These are phyloP conservation scores for Aurelia coerulea DNA, from an alignment of 30 jellyfish, hydroid and myxozoan species.

Conservation along the genomic window DNA sequence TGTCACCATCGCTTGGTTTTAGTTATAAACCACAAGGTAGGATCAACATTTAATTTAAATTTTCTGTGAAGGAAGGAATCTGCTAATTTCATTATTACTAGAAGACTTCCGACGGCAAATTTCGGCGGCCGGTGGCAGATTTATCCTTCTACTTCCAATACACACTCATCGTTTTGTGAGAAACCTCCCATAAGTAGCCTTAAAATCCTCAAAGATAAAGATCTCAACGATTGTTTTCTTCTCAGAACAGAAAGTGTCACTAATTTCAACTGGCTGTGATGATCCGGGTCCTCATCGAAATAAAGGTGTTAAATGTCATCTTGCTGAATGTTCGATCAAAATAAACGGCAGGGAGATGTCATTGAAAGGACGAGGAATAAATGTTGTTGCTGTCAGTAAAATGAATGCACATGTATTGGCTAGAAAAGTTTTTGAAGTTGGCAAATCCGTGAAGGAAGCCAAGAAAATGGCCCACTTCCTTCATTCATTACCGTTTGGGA, in stretches of 20 bases:
- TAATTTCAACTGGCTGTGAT: conserved; percentile 69
- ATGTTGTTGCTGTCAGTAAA: conserved; percentile 58
- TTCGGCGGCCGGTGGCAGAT: no score
- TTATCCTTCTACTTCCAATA: neutral
- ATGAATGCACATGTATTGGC: conserved; percentile 39
- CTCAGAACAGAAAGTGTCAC: conserved; percentile 13
- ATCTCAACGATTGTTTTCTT: no score
- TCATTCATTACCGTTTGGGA: conserved; percentile 8
- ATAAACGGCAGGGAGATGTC: conserved; percentile 51
- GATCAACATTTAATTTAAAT: neutral
- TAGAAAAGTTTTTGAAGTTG: conserved; percentile 52
- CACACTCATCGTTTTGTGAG: neutral
- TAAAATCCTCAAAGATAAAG: neutral
- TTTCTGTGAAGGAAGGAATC: neutral
- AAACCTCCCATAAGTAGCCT: neutral
- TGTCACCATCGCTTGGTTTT: conserved; percentile 31
- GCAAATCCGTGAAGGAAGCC: conserved; percentile 35
- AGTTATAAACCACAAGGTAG: conserved; percentile 15
- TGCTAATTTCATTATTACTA: neutral
- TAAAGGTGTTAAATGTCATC: conserved; percentile 7
- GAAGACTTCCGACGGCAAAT: no score
- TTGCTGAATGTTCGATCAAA: conserved; percentile 27
- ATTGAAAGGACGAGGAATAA: conserved; percentile 50
- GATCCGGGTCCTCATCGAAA: conserved; percentile 33
- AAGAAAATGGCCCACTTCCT: conserved; percentile 33